Percentiles rank a stretch among this genome's conserved stretches.
These are phyloP conservation scores for Boloria selene DNA, from an alignment of 2,888 invertebrate species.

Conservation along the genomic window DNA sequence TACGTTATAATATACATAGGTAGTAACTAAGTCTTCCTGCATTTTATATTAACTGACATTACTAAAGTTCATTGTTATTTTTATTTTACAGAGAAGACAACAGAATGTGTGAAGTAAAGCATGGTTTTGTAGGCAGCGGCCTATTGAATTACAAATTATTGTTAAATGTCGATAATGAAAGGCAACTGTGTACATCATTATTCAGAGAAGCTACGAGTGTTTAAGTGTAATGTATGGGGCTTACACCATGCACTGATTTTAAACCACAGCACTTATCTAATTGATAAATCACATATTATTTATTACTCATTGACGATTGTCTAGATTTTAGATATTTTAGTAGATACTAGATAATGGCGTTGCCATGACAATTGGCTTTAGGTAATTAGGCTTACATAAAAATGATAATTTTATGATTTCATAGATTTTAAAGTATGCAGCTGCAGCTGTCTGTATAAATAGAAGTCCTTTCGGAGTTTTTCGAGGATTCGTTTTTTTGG, in stretches of 20 bases:
- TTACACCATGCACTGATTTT: background rate
- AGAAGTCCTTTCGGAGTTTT: too few relatives aligned
- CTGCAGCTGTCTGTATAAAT: background rate
- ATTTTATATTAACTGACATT: too few relatives aligned
- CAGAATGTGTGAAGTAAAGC: too few relatives aligned
- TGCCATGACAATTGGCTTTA: slow-evolving; percentile 53
- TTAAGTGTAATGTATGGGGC: too few relatives aligned
- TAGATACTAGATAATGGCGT: slow-evolving; percentile 40
- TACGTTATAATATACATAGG: background rate
- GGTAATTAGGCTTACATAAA: slow-evolving; percentile 29
- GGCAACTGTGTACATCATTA: too few relatives aligned
- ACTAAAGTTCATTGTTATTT: too few relatives aligned
- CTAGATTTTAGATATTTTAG: slow-evolving; percentile 8
- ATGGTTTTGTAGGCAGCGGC: too few relatives aligned
- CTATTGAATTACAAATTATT: too few relatives aligned
- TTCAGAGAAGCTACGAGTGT: too few relatives aligned
- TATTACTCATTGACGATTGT: background rate
- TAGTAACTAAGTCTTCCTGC: background rate
- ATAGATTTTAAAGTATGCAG: slow-evolving; percentile 4
- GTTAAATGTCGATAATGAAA: too few relatives aligned
- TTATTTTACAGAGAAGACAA: too few relatives aligned
- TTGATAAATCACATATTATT: slow-evolving; percentile 14
- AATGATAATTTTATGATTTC: slow-evolving; percentile 10
- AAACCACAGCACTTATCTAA: slow-evolving; percentile 1
- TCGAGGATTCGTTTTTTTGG: too few relatives aligned